Evolutionary conservation across 2,888 invertebrate genomes (phyloP), one percentile per base, ranked within the genome.

Genomic region (Paralinhomoeus sp.): DNA sequence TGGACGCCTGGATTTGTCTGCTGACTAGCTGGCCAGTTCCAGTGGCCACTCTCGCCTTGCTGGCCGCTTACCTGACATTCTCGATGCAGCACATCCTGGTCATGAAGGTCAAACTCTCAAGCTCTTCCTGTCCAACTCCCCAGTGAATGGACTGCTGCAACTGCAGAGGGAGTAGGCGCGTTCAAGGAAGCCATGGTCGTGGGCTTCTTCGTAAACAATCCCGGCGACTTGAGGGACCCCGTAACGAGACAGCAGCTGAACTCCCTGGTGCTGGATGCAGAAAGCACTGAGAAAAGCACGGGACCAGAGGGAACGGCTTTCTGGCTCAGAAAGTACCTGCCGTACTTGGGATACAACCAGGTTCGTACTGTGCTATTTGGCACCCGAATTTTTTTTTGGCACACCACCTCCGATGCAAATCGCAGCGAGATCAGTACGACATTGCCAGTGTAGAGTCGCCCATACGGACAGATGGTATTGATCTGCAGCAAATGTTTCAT

Each of bases 171-270:
- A 59, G 44, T 52, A 57, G n/a, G n/a, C n/a, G n/a, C n/a, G n/a
- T n/a, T n/a, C n/a, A n/a, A n/a, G 39, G 59, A 60, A 37, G 57
- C 57, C 23, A 58, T 57, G n/a, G 57, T 57, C 53, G 50, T 57
- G 38, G 55, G 55, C 12, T 49, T 59, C 2, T 59, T 59, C 45
- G 55, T 59, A 7, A 59, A 60, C 48, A 57, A 54, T 40, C 59
- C 59, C 2, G 58, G 57, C 18, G 54, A 59, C 40, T 45, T 54
- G 15, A 34, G 47, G 1, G 40, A 57, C 35, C 53, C 55, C 15
- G 53, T 54, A 34, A n/a, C n/a, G n/a, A n/a, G n/a, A n/a, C n/a
- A n/a, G n/a, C n/a, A n/a, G n/a, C n/a, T n/a, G n/a, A n/a, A n/a
- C n/a, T n/a, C n/a, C 21, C 45, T 56, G 22, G 45, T 54, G 20